These are phyloP conservation scores for Xenopus borealis DNA, from an alignment of 2,113 vertebrate species.

Conservation along the genomic window DNA sequence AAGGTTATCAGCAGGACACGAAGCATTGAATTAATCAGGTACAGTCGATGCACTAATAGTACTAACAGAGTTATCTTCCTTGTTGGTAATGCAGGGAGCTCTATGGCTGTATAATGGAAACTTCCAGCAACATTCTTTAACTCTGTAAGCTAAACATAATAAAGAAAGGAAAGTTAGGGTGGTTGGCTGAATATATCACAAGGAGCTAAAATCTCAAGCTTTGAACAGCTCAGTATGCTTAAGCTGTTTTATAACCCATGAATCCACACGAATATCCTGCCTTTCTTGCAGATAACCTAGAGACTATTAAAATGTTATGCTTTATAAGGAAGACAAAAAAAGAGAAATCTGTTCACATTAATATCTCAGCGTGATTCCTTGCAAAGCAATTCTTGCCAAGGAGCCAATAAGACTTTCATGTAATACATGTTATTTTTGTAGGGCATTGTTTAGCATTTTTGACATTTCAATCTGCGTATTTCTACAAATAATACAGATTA, in stretches of 20 bases:
- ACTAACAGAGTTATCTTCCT: constrained; percentile 10
- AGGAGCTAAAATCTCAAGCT: constrained; percentile 49
- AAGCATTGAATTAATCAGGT: constrained; percentile 24
- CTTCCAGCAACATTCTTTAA: background rate
- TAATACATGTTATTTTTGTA: constrained; percentile 47
- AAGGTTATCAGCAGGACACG: constrained; percentile 7
- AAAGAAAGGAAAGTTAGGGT: background rate
- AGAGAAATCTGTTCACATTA: constrained; percentile 34
- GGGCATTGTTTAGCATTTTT: constrained; percentile 46
- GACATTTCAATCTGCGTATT: constrained; percentile 33
- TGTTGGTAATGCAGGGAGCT: background rate
- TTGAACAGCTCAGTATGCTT: constrained; percentile 42
- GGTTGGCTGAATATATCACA: constrained; percentile 47
- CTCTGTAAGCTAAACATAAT: background rate
- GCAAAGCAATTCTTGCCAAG: constrained; percentile 16
- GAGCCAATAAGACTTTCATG: constrained; percentile 46
- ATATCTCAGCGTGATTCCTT: constrained; percentile 29
- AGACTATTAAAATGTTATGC: constrained; percentile 26
- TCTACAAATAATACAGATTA: constrained; percentile 43
- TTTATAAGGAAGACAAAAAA: constrained; percentile 7
- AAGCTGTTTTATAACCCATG: constrained; percentile 46
- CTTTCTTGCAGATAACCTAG: constrained; percentile 38
- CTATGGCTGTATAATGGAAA: background rate
- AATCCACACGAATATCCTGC: background rate
- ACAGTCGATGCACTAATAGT: constrained; percentile 2